Base-by-base conservation (phyloP, 2,888 invertebrate genomes). In the Melanchra persicariae region DNA sequence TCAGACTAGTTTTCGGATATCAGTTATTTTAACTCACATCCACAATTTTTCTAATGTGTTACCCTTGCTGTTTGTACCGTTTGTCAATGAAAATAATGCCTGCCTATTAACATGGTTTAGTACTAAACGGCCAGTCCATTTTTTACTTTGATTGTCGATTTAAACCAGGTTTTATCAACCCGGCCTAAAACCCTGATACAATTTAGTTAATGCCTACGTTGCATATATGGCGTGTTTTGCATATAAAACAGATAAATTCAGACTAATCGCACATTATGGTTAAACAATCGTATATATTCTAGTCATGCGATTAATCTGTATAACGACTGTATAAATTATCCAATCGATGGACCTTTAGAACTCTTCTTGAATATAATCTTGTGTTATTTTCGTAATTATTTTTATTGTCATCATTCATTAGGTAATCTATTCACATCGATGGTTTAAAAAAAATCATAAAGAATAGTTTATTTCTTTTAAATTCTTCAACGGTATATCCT, bases 211-310 rank as follows among this genome's bases (percentile, higher is more conserved):
- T 79, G 58, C 77, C 59, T 70, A 68, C 54, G 49, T 77, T 72
- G 70, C 82, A 80, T 65, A 71, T 74, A 80, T 72, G 69, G 70
- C 68, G 24, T 69, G 69, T 73, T 82, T 82, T 73, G 74, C 82
- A 82, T 82, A 80, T 73, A 69, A 73, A 78, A 78, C 74, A 73
- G 74, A 82, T 82, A 83, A 81, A 83, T 83, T 79, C 22, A 17
- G 49, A 72, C 76, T 83, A 83, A 83, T 81, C 79, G 79, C 63
- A 77, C 83, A 74, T 83, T 73, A 83, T 81, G 77, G 76, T 83
- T 76, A 83, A 83, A 77, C 83, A 83, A 83, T 81, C 79, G 83
- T 83, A 79, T 83, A 64, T 84, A 84, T 84, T 84, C 81, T 77
- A 84, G 81, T 84, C 82, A 71, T 81, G 75, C 69, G 78, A 83